phyloP scores from a whole-genome alignment of 2,888 invertebrate species.

The Erannis defoliaria region DNA sequence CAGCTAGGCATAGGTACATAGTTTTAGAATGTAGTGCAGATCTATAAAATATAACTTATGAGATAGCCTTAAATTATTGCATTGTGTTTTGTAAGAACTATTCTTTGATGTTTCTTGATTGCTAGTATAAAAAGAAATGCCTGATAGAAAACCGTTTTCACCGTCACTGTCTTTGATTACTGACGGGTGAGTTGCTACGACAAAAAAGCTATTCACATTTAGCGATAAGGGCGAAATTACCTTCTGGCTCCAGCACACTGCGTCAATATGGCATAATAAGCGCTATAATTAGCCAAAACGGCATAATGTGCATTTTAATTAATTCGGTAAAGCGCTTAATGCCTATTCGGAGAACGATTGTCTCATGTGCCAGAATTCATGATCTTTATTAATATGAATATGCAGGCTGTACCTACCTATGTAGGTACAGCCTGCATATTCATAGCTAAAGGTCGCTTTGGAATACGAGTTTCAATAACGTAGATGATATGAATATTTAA shows the following conservation, averaged over 20 bases:
- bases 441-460: too few species aligned
- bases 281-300: constrained; percentile 17
- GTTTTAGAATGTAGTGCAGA: too few species aligned
- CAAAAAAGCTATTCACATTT: neutral
- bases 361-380: constrained; percentile 7
- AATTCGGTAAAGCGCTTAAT: constrained; percentile 22
- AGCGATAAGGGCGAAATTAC: neutral
- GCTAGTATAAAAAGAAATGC: neutral
- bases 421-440: too few species aligned
- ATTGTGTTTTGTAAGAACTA: too few species aligned
- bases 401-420: neutral
- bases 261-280: constrained; percentile 9
- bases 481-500: too few species aligned
- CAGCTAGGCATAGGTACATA: too few species aligned
- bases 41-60: too few species aligned
- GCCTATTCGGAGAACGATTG: constrained; percentile 11
- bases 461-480: too few species aligned
- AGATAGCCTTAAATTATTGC: too few species aligned
- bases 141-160: neutral
- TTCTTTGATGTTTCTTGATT: too few species aligned
- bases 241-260: constrained; percentile 1
- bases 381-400: constrained; percentile 9
- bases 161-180: neutral
- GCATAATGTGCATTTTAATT: constrained; percentile 21
- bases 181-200: neutral